A percentile compares a stretch with the other conserved stretches of the same genome.
phyloP scores from a whole-genome alignment of 2,888 invertebrate species.

The Schizotus pectinicornis region DNA sequence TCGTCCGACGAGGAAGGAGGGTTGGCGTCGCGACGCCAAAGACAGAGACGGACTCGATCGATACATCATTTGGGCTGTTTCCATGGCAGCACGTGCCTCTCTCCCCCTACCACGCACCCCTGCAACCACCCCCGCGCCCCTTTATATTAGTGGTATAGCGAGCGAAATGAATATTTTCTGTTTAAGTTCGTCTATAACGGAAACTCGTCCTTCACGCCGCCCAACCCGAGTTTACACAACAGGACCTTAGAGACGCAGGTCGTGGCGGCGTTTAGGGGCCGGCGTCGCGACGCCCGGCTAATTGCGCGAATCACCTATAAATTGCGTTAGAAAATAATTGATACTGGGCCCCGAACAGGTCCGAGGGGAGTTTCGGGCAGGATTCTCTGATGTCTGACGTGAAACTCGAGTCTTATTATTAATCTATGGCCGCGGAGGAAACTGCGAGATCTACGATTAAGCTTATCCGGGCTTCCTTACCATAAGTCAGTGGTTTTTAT shows the following conservation, averaged over 20 bases:
- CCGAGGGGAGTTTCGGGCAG: too few species aligned
- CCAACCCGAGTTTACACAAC: too few species aligned
- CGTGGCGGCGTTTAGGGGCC: background rate
- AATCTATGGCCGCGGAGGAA: background rate
- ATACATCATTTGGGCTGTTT: constrained; percentile 63
- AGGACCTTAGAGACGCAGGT: too few species aligned
- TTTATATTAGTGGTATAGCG: constrained; percentile 57
- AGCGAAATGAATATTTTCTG: constrained; percentile 58
- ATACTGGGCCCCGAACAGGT: too few species aligned
- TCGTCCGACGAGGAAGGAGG: constrained; percentile 48
- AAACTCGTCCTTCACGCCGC: constrained; percentile 4
- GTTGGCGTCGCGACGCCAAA: constrained; percentile 42
- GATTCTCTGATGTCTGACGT: background rate
- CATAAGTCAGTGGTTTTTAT: constrained; percentile 40
- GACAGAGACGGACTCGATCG: constrained; percentile 58
- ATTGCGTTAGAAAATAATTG: too few species aligned
- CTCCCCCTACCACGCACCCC: constrained; percentile 50
- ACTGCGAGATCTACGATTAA: constrained; percentile 16
- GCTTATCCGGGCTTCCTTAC: constrained; percentile 15
- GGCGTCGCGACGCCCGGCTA: background rate
- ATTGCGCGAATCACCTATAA: too few species aligned
- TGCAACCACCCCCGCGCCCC: constrained; percentile 40
- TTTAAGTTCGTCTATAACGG: constrained; percentile 52
- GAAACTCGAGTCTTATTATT: background rate
- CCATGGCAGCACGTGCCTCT: constrained; percentile 61